Base-by-base conservation (phyloP, 1,140 invertebrate species). In the Triops cancriformis region DNA sequence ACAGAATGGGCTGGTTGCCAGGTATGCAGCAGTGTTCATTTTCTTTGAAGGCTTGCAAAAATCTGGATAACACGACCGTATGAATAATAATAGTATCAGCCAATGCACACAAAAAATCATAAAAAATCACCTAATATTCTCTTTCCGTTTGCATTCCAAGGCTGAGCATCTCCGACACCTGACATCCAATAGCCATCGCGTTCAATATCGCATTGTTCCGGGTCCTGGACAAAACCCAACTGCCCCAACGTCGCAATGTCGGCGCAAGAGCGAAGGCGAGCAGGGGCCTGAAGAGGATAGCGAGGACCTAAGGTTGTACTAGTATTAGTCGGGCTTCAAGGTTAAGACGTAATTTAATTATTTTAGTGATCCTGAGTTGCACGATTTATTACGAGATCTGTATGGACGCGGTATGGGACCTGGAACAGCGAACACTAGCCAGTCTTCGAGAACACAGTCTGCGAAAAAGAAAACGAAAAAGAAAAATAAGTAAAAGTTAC, bases 1-100 rank as follows among this genome's bases (percentile, higher is more conserved):
- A 97, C 95, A 37, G 94, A 97, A 84, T 97, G 95, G 95, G 95
- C 95, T 45, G 91, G 92, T 79, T 97, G 95, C 86, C 94, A 97
- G 86, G 94, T 86, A 83, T 37, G 31, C 31, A 37, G 31, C 7
- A 37, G 31, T 7, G 7, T 4, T 37, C 31, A 7, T 2, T 37
- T 37, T 37, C 2, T 37, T 4, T 37, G 31, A 37, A 7, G 2
- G 2, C 31, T 2, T 37, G 31, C 2, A 37, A 37, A 37, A 37
- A 37, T 4, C 7, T n/a, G n/a, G 7, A 37, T 37, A 37, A 37
- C 7, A 37, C 7, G 2, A 37, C 7, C 7, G 7, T 37, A 37
- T 2, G 2, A 37, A 37, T 37, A 37, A 37, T 37, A 37, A 4
- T 37, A 37, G 31, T 37, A 37, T 7, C 7, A 37, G 7, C 2